Evolutionary conservation across 2,888 invertebrate species (phyloP), one percentile per base, ranked within the genome.

Genomic region (Drosophila maculinotata): DNA sequence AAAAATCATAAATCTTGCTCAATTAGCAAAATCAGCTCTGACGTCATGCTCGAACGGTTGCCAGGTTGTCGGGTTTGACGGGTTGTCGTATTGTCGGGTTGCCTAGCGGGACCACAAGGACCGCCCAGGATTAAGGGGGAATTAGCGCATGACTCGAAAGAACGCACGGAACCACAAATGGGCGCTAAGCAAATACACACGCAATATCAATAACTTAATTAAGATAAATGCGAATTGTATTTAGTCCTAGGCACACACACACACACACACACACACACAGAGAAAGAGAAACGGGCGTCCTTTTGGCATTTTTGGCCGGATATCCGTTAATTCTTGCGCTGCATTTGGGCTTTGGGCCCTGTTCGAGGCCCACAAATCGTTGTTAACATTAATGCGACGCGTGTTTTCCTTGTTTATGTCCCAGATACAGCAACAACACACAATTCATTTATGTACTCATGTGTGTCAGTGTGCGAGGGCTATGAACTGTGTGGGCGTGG

Each of bases 171-270:
- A n/a, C 35, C 51, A 59, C 35, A 62, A 58, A 45, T 54, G 45
- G 41, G 25, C 42, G 41, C 42, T 58, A 41, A 73, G 56, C 71
- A 69, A 69, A 74, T 62, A 70, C 70, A 48, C 68, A 84, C 42
- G 72, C 71, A 68, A 83, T 89, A 86, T 86, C 89, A 88, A 87
- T 89, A 89, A 88, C 83, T 82, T 86, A 89, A 87, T 87, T 88
- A 87, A 89, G 89, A 89, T 80, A 80, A 89, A 89, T 87, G 88
- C 51, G 73, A 63, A 76, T 71, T 68, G 76, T 76, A 86, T 88
- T 76, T 75, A 78, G 78, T 68, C 58, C 26, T 48, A 64, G 58
- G 53, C 44, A 49, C 47, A 66, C 51, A 47, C 44, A 65, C 59
- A 52, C 59, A 58, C 39, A 53, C 53, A 51, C 49, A 23, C 33